Conservation (phyloP, 2,113 vertebrate species). For the Potamarius usumacintae region DNA sequence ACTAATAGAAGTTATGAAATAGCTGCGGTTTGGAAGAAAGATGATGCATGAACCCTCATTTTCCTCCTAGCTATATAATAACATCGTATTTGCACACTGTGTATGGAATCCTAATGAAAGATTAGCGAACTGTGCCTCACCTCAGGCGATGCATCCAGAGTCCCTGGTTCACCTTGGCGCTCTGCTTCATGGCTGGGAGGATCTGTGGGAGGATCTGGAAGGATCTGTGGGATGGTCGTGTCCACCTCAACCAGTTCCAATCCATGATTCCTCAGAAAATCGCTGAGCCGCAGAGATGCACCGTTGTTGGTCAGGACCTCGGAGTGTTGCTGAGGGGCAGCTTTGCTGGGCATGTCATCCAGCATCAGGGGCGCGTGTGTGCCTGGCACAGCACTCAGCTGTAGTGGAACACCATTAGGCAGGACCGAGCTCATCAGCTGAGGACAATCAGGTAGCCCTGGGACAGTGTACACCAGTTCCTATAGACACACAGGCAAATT, state of each 20-base stretch:
- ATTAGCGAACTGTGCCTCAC: slow-evolving; percentile 27
- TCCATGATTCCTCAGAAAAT: slow-evolving; percentile 22
- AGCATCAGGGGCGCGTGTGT: slow-evolving; percentile 13
- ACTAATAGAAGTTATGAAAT: not conserved
- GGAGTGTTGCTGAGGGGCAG: not conserved
- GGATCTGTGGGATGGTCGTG: slow-evolving; percentile 19
- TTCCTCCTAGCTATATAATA: not conserved
- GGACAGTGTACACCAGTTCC: slow-evolving; percentile 35
- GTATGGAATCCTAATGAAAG: not conserved
- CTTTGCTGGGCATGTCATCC: not conserved
- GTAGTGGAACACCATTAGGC: slow-evolving; percentile 4
- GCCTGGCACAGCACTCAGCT: not conserved
- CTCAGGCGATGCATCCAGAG: slow-evolving; percentile 11
- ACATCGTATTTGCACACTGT: not conserved
- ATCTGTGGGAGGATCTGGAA: slow-evolving; percentile 5
- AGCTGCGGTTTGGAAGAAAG: not conserved
- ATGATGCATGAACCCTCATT: not conserved
- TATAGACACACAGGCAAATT: not conserved
- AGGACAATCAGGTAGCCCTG: slow-evolving; percentile 7
- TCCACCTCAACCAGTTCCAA: slow-evolving; percentile 46
- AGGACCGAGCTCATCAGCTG: slow-evolving; percentile 24
- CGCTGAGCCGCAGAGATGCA: not conserved
- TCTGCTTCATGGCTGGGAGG: slow-evolving; percentile 1
- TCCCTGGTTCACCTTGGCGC: not conserved
- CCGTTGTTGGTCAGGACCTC: slow-evolving; percentile 7